Evolutionary conservation across 2,113 vertebrate genomes (phyloP).

Genomic region (Gnathonemus longibarbis): DNA sequence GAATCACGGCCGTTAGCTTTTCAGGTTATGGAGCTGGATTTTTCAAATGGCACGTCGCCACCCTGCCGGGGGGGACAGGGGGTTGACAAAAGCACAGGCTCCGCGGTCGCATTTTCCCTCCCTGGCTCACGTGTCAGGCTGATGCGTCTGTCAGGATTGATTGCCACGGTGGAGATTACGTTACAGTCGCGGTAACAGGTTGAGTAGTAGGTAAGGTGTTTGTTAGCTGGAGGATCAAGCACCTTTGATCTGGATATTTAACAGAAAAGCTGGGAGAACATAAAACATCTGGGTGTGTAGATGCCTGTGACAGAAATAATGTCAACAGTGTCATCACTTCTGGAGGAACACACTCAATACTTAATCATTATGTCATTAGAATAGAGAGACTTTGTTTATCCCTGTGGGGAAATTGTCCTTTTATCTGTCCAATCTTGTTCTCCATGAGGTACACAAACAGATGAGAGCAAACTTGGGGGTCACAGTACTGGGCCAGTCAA

Average conservation of each 20-base stretch:
- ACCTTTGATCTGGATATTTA: not conserved
- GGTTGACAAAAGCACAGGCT: not conserved
- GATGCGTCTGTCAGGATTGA: not conserved
- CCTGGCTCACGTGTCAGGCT: not conserved
- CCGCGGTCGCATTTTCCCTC: not conserved
- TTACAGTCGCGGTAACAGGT: not conserved
- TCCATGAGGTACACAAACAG: not conserved
- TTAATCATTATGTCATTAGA: not conserved
- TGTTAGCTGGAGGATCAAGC: not conserved
- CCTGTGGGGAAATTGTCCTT: not conserved
- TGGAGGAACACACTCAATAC: not conserved
- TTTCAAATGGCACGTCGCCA: not conserved
- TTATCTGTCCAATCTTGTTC: not conserved
- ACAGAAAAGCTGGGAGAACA: not conserved
- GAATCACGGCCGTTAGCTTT: not conserved
- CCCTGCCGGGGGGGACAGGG: not conserved
- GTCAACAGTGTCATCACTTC: not conserved
- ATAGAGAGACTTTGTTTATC: not conserved
- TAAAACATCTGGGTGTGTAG: conserved; percentile 1
- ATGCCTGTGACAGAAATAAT: not conserved
- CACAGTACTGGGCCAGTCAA: not conserved
- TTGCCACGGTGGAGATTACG: not conserved
- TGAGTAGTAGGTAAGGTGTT: not conserved
- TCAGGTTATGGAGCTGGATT: not conserved
- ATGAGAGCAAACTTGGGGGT: not conserved